A percentile compares a stretch with the other conserved stretches of the same genome.
phyloP scores from a whole-genome alignment of 2,888 invertebrate species.

The Strigamia crassipes region DNA sequence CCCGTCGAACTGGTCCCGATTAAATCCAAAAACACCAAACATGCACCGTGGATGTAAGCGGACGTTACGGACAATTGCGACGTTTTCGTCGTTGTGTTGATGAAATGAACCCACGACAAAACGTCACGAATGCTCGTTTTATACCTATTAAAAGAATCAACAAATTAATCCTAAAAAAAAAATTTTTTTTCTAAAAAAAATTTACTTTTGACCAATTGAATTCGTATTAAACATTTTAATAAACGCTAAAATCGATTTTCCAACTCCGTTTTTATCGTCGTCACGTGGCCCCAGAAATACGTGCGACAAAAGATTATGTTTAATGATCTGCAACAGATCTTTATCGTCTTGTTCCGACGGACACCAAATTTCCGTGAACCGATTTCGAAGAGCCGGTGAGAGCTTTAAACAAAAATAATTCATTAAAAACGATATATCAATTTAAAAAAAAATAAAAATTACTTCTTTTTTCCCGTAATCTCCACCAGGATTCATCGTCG shows the following conservation, averaged over 20 bases:
- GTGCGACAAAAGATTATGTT: conserved; percentile 72
- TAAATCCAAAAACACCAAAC: conserved; percentile 87
- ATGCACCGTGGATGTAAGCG: conserved; percentile 82
- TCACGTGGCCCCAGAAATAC: not conserved
- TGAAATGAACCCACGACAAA: conserved; percentile 88
- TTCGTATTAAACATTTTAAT: conserved; percentile 74
- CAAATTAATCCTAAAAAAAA: conserved; percentile 49
- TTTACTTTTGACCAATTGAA: conserved; percentile 69
- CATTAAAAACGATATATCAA: not conserved
- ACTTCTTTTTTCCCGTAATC: conserved; percentile 98
- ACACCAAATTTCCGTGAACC: conserved; percentile 99
- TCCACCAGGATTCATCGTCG: conserved; percentile 99
- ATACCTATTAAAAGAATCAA: conserved; percentile 62
- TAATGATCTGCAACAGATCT: conserved; percentile 80
- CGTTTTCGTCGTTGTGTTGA: conserved; percentile 67
- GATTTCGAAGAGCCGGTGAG: conserved; percentile 93
- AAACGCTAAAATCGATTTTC: conserved; percentile 74
- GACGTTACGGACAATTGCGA: not conserved
- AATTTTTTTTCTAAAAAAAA: conserved; percentile 55
- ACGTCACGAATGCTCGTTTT: conserved; percentile 89
- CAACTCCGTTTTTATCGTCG: not conserved
- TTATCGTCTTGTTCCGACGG: conserved; percentile 72
- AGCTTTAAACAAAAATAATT: conserved; percentile 62
- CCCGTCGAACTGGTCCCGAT: conserved; percentile 71
- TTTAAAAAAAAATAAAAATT: conserved; percentile 32